These are phyloP conservation scores for Microchirus variegatus DNA, from an alignment of 2,797 vertebrate species.

Conservation along the genomic window DNA sequence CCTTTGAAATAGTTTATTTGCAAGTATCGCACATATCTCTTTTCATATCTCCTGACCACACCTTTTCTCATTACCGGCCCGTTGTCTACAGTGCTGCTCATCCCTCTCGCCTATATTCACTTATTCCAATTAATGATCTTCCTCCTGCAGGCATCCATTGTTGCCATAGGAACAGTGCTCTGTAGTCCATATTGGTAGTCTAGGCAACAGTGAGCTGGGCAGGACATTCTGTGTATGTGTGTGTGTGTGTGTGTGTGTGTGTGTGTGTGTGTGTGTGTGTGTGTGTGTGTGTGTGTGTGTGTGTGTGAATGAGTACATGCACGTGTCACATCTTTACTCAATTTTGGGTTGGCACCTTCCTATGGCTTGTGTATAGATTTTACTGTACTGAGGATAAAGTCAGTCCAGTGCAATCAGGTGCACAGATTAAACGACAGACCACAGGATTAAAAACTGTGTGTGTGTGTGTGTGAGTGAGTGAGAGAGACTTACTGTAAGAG, in stretches of 20 bases:
- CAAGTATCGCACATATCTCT: not conserved
- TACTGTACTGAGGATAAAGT: not conserved
- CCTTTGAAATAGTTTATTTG: not conserved
- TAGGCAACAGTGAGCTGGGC: constrained; percentile 72
- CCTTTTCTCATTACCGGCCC: constrained; percentile 35
- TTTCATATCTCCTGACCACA: constrained; percentile 32
- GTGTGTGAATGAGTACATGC: constrained; percentile 2
- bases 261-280: constrained; percentile 17
- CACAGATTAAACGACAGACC: constrained; percentile 22
- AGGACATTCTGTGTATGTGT: constrained; percentile 42
- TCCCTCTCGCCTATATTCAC: constrained; percentile 61
- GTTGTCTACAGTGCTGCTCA: constrained; percentile 49
- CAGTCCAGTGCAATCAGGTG: constrained; percentile 17
- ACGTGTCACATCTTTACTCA: not conserved
- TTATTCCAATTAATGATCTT: constrained; percentile 71
- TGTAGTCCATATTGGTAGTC: constrained; percentile 81
- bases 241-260: constrained; percentile 20
- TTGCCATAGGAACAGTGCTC: constrained; percentile 85
- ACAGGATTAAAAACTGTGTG: constrained; percentile 8
- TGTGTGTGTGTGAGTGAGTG: constrained; percentile 8
- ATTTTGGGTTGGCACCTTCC: not conserved
- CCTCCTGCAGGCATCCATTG: constrained; percentile 79
- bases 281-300: constrained; percentile 20
- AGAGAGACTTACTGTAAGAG: constrained; percentile 6
- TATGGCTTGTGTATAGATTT: constrained; percentile 13